Evolutionary conservation across 1,140 invertebrate species (phyloP).

Genomic region (Drosophila saltans): DNA sequence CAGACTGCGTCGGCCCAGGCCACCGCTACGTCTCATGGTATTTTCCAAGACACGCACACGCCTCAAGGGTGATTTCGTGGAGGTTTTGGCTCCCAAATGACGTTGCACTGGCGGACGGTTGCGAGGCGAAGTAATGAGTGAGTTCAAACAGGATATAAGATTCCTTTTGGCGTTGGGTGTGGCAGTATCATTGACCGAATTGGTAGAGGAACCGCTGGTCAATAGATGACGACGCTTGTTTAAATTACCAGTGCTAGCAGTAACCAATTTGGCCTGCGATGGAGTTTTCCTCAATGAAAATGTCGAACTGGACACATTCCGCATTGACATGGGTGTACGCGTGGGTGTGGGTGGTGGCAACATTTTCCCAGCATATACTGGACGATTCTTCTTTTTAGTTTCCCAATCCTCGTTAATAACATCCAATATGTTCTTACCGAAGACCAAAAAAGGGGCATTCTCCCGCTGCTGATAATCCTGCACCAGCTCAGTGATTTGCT

Average conservation of each 20-base stretch:
- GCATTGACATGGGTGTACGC: slow-evolving; percentile 65
- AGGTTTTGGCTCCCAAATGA: slow-evolving; percentile 12
- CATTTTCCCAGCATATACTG: slow-evolving; percentile 58
- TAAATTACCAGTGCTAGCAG: slow-evolving; percentile 58
- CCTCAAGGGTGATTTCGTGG: slow-evolving; percentile 58
- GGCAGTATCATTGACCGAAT: slow-evolving; percentile 2
- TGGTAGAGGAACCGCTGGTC: neutral
- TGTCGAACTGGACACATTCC: slow-evolving; percentile 63
- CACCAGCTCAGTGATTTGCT: slow-evolving; percentile 85
- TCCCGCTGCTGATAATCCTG: slow-evolving; percentile 84
- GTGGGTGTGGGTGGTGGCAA: slow-evolving; percentile 26
- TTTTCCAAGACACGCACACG: slow-evolving; percentile 61
- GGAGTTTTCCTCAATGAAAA: slow-evolving; percentile 72
- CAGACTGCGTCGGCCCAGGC: slow-evolving; percentile 56
- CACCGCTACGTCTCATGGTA: slow-evolving; percentile 63
- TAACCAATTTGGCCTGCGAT: slow-evolving; percentile 40
- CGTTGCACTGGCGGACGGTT: slow-evolving; percentile 10
- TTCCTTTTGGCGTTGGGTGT: slow-evolving; percentile 65
- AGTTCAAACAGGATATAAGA: slow-evolving; percentile 45
- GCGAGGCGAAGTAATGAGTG: slow-evolving; percentile 32
- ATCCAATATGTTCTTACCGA: slow-evolving; percentile 85
- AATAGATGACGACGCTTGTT: slow-evolving; percentile 45
- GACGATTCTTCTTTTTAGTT: slow-evolving; percentile 74
- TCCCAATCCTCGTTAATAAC: slow-evolving; percentile 85
- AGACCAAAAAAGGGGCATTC: slow-evolving; percentile 85